Evolutionary conservation across 2,797 vertebrate genomes (phyloP).

Genomic region (Pristis pectinata): DNA sequence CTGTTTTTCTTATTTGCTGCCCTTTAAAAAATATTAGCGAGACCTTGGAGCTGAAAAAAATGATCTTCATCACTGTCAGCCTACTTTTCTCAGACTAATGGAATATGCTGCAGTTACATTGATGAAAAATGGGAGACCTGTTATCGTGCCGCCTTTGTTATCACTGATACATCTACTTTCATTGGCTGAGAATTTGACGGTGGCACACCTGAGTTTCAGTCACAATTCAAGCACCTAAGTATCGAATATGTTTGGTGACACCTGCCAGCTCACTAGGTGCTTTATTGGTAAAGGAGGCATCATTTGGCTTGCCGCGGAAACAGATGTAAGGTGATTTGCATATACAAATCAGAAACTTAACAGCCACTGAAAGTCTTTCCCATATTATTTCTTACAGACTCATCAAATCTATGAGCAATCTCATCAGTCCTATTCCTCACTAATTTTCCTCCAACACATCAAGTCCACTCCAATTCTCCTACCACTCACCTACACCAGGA

Average conservation of each 20-base stretch:
- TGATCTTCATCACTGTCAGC: neutral
- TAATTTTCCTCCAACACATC: too few species aligned
- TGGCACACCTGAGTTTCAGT: neutral
- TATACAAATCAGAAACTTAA: too few species aligned
- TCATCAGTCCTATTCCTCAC: too few species aligned
- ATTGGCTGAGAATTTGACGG: neutral
- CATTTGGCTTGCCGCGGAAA: neutral
- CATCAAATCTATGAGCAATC: too few species aligned
- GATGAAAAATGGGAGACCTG: neutral
- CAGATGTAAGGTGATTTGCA: neutral
- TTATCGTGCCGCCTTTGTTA: neutral
- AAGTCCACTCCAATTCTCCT: too few species aligned
- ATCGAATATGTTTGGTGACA: neutral
- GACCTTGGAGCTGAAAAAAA: neutral
- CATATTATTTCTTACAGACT: too few species aligned
- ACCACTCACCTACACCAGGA: too few species aligned
- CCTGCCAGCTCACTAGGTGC: neutral
- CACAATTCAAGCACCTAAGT: neutral
- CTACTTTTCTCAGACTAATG: neutral
- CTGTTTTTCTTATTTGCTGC: neutral
- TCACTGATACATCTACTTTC: neutral
- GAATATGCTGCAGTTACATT: neutral
- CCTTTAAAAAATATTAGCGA: neutral
- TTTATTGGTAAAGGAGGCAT: neutral
- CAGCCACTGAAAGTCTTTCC: too few species aligned